Evolutionary conservation across 2,797 vertebrate genomes (phyloP).

Genomic region (Chromobotia macracanthus): DNA sequence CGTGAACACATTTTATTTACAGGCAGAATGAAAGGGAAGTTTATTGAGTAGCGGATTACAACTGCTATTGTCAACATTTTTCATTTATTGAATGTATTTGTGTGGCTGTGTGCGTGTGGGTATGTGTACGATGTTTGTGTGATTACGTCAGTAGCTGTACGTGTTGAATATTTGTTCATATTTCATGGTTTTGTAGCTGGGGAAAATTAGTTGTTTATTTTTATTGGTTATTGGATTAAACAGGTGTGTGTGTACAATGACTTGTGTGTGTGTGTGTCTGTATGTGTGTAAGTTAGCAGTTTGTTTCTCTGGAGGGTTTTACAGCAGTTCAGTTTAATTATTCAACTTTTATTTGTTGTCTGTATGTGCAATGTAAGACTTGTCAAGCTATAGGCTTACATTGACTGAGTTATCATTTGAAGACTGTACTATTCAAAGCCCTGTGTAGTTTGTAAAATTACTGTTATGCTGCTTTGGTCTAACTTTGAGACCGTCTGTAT

Average conservation of each 20-base stretch:
- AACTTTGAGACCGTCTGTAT: neutral
- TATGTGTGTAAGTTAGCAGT: conserved; percentile 34
- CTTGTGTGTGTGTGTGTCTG: conserved; percentile 22
- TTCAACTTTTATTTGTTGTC: no score
- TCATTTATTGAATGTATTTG: conserved; percentile 39
- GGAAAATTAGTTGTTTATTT: neutral
- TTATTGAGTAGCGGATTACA: neutral
- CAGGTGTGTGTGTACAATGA: neutral
- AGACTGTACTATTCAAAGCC: neutral
- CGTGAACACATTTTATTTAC: conserved; percentile 19
- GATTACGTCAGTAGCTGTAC: no score
- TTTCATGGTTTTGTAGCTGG: neutral
- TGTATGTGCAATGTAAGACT: no score
- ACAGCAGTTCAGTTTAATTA: conserved; percentile 48
- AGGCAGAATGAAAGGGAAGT: neutral
- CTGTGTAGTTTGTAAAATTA: no score
- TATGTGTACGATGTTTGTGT: no score
- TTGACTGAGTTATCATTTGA: neutral
- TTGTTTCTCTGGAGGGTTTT: conserved; percentile 41
- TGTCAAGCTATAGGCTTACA: neutral
- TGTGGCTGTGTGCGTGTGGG: neutral
- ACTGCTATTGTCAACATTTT: conserved; percentile 50
- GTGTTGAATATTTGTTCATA: no score
- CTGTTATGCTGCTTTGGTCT: neutral
- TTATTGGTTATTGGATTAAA: neutral